phyloP scores from a whole-genome alignment of 2,113 vertebrate genomes.

The Aramus guarauna region DNA sequence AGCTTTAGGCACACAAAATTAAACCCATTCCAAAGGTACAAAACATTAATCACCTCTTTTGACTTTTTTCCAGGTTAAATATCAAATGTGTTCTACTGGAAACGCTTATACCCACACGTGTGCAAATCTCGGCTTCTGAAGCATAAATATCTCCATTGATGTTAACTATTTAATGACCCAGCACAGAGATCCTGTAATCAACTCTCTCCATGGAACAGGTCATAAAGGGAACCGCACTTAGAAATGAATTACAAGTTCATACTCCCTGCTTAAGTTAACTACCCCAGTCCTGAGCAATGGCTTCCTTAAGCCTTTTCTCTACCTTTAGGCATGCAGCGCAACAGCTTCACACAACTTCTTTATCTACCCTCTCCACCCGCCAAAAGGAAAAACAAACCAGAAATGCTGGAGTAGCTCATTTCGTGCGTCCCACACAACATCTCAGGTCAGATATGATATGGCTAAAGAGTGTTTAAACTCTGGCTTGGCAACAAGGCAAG shows the following conservation, averaged over 20 bases:
- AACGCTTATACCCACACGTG: rapidly evolving
- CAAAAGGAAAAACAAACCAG: background rate
- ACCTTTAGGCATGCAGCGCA: background rate
- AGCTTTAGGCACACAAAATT: background rate
- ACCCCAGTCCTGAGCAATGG: background rate
- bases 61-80: background rate
- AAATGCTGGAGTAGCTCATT: background rate
- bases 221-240: background rate
- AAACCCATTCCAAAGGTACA: background rate
- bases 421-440: background rate
- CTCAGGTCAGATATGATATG: background rate
- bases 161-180: conserved; percentile 10
- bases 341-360: background rate
- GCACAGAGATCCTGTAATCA: background rate
- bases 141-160: background rate
- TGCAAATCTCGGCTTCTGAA: background rate
- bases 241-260: background rate
- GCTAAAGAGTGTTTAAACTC: background rate
- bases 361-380: background rate
- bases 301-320: background rate
- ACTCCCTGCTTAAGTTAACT: background rate
- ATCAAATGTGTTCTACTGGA: background rate
- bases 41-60: conserved; percentile 26
- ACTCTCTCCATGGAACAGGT: background rate
- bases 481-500: background rate